Evolutionary conservation across 2,113 vertebrate genomes (phyloP).

Genomic region (Chloropsis cyanopogon): DNA sequence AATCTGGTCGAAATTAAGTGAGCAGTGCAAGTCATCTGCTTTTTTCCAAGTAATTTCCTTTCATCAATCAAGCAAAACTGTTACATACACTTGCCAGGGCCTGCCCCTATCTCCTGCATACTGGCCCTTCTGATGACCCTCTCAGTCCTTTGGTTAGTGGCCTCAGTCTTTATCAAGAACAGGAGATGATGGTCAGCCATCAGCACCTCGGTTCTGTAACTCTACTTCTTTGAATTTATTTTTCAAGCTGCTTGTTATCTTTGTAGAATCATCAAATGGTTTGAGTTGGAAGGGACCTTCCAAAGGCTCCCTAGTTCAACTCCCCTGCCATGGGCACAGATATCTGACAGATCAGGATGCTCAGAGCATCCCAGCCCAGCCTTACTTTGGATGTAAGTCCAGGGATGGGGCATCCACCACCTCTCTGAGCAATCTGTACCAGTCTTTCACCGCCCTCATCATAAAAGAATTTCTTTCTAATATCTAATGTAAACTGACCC

Average conservation of each 20-base stretch:
- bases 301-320: neutral
- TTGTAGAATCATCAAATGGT: neutral
- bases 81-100: neutral
- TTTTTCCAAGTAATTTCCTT: neutral
- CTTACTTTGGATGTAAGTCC: neutral
- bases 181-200: neutral
- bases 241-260: neutral
- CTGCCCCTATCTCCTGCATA: neutral
- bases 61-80: neutral
- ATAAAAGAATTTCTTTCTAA: neutral
- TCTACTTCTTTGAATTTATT: neutral
- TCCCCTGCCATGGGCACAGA: neutral
- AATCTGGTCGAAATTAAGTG: neutral
- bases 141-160: neutral
- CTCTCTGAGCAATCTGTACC: neutral
- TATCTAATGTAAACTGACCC: neutral
- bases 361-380: neutral
- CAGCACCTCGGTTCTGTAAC: neutral
- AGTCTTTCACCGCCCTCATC: neutral
- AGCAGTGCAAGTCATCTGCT: neutral
- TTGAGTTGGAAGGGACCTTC: neutral
- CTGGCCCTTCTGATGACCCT: neutral
- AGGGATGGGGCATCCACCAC: neutral
- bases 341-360: neutral
- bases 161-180: neutral